Evolutionary conservation across 2,888 invertebrate genomes (phyloP).

Genomic region (Invenusta paracnida): DNA sequence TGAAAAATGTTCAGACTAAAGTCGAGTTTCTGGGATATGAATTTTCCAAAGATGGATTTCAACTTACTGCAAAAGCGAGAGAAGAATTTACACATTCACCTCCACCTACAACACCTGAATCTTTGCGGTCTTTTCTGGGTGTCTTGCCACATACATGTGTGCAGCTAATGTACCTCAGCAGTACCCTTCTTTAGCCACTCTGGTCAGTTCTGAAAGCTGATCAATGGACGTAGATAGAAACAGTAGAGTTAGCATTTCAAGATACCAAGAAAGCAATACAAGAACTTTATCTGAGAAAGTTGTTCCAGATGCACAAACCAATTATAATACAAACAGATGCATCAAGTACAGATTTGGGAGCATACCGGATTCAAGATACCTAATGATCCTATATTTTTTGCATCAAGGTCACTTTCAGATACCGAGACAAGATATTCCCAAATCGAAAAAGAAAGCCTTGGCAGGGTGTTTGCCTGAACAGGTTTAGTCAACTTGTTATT

Average conservation of each 20-base stretch:
- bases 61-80: too few species aligned
- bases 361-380: not conserved
- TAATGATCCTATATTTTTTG: not conserved
- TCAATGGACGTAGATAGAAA: not conserved
- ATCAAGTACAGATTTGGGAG: not conserved
- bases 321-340: not conserved
- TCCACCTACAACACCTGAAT: not conserved
- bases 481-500: not conserved
- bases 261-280: not conserved
- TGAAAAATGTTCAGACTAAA: not conserved
- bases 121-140: not conserved
- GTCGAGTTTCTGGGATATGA: not conserved
- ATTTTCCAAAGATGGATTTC: not conserved
- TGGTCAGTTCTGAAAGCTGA: not conserved
- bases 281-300: not conserved
- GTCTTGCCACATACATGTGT: not conserved
- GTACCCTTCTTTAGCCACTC: not conserved
- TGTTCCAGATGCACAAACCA: not conserved
- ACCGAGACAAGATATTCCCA: not conserved
- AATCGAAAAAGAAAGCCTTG: not conserved
- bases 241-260: not conserved
- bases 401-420: too few species aligned
- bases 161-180: not conserved
- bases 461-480: not conserved
- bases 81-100: too few species aligned